A percentile compares a stretch with the other conserved stretches of the same genome.
Evolutionary conservation across 2,797 vertebrate genomes (phyloP).

Genomic region (Esox lucius): DNA sequence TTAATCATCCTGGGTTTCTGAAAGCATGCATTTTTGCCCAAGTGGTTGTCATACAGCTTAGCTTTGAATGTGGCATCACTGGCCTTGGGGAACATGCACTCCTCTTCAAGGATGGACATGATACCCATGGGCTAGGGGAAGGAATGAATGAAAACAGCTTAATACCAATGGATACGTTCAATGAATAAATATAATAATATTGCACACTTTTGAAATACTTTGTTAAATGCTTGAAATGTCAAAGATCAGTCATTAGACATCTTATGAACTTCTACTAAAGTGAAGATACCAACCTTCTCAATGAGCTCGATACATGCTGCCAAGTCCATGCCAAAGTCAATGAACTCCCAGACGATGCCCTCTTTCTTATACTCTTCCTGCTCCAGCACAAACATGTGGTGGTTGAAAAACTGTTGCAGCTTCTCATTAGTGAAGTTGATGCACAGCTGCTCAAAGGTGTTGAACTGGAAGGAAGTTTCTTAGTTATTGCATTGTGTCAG

Average conservation of each 20-base stretch:
- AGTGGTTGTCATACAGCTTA: slow-evolving; percentile 80
- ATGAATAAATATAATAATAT: neutral
- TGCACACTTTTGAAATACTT: neutral
- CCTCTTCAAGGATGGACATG: slow-evolving; percentile 76
- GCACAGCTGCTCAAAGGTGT: slow-evolving; percentile 85
- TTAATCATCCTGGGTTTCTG: slow-evolving; percentile 74
- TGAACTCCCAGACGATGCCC: slow-evolving; percentile 76
- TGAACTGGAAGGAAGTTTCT: slow-evolving; percentile 59
- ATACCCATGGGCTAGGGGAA: slow-evolving; percentile 69
- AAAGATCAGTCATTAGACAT: neutral
- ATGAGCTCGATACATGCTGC: slow-evolving; percentile 80
- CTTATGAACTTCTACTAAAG: neutral
- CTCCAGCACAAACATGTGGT: slow-evolving; percentile 79
- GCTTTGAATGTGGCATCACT: slow-evolving; percentile 79
- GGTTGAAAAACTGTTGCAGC: slow-evolving; percentile 77
- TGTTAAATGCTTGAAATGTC: neutral
- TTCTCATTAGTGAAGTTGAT: slow-evolving; percentile 86
- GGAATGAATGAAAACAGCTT: neutral
- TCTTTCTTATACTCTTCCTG: slow-evolving; percentile 79
- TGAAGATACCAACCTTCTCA: slow-evolving; percentile 68
- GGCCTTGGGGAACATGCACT: slow-evolving; percentile 81
- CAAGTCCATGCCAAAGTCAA: slow-evolving; percentile 80
- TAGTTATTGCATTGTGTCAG: neutral
- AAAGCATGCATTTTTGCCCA: slow-evolving; percentile 82
- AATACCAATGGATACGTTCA: neutral